Evolutionary conservation across 2,113 vertebrate species (phyloP), one percentile per base, ranked within the genome.

Genomic region (Rhinogobius similis): DNA sequence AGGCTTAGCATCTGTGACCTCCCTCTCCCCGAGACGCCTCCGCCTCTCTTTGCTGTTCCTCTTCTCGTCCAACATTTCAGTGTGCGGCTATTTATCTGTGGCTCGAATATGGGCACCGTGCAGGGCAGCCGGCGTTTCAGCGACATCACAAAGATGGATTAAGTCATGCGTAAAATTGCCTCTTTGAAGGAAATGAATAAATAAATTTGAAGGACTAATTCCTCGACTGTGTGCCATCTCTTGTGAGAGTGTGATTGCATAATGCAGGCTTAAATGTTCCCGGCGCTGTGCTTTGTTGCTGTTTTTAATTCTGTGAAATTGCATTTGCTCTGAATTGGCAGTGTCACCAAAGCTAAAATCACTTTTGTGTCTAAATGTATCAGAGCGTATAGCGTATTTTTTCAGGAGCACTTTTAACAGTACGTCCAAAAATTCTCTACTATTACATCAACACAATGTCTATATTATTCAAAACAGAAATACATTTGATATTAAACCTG

Each of bases 101-200:
- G 73, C 77, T 75, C 73, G 76, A 84, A 86, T 84, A 83, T 75
- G 70, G 64, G 65, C 87, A 86, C 89, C 88, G 83, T 50, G 63
- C 86, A 64, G 82, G 82, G 84, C 81, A 84, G 82, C 78, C 63
- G 81, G 72, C 78, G 46, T 87, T 86, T 81, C 81, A 61, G 82
- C 72, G 73, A 86, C 90, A 91, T 88, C 81, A 72, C 89, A 86
- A 90, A 92, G 89, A 93, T 91, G 89, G 88, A 91, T 91, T 84
- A 91, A 91, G 85, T 71, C 90, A 92, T 86, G 89, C 89, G 79
- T 92, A 91, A 93, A 93, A 93, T 93, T 92, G 90, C 86, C 89
- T 92, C 88, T 90, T 91, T 89, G 87, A 91, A 87, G 77, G 79
- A 91, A 90, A 93, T 90, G 88, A 92, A 93, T 92, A 92, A 92